Percentiles rank a stretch among this genome's conserved stretches.
Conservation (phyloP, 2,113 vertebrate species). For the Rhabdornis inornatus region DNA sequence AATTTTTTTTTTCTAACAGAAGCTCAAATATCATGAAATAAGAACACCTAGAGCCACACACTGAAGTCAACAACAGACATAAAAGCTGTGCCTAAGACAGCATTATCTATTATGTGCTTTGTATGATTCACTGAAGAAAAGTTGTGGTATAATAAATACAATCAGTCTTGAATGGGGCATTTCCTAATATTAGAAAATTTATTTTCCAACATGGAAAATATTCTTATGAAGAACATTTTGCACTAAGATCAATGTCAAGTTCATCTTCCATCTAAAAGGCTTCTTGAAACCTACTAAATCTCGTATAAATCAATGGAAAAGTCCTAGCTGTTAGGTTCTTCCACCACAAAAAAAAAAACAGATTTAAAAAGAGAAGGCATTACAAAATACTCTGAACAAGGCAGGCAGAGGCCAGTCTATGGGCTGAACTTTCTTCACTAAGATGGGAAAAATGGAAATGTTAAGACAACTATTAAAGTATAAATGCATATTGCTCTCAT, state of each 20-base stretch:
- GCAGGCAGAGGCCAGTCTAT: background rate
- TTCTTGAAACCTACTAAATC: background rate
- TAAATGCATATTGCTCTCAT: background rate
- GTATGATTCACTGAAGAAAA: background rate
- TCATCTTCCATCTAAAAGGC: background rate
- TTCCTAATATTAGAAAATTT: background rate
- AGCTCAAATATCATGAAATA: background rate
- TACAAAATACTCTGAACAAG: background rate
- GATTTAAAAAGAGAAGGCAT: background rate
- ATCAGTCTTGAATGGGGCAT: background rate
- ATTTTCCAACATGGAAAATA: background rate
- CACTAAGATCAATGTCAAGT: background rate
- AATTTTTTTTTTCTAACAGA: background rate
- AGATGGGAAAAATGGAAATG: background rate
- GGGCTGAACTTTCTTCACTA: background rate
- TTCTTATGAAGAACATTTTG: background rate
- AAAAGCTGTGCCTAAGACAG: background rate
- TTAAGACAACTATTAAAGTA: background rate
- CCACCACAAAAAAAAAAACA: background rate
- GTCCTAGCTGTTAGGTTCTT: background rate
- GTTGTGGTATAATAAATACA: background rate
- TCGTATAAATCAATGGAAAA: background rate
- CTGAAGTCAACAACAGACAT: background rate
- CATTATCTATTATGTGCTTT: background rate
- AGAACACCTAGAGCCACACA: background rate